phyloP scores from a whole-genome alignment of 2,888 invertebrate species.

The Opisthograptis luteolata region DNA sequence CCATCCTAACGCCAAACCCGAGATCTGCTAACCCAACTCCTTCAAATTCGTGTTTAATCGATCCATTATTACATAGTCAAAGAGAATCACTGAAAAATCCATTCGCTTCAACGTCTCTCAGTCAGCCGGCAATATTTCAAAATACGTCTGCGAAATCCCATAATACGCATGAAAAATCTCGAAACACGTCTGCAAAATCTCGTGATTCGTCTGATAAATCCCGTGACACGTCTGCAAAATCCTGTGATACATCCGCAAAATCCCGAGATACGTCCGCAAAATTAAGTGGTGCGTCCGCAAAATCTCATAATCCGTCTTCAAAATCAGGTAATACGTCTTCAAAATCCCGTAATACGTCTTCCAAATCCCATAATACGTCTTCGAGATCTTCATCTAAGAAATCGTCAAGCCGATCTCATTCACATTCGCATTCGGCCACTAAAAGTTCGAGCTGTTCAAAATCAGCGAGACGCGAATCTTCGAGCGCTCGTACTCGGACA shows the following conservation, averaged over 20 bases:
- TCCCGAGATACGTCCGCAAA: neutral
- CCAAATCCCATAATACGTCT: neutral
- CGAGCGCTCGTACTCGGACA: neutral
- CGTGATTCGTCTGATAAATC: no score
- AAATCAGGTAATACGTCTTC: neutral
- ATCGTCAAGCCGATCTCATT: slow-evolving; percentile 3
- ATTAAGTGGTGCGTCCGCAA: no score
- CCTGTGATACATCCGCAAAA: no score
- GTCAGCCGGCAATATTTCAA: neutral
- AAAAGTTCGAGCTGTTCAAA: slow-evolving; percentile 2
- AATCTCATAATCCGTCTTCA: neutral
- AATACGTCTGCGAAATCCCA: neutral
- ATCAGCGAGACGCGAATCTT: neutral
- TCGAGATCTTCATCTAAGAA: slow-evolving; percentile 3
- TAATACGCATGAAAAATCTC: no score
- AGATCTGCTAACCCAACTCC: no score
- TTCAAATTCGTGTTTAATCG: no score
- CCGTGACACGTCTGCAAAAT: neutral
- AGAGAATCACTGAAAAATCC: neutral
- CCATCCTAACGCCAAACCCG: neutral
- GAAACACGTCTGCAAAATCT: neutral
- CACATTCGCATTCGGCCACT: neutral
- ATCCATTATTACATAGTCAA: no score
- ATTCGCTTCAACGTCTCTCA: neutral
- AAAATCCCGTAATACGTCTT: no score